A percentile compares a stretch with the other conserved stretches of the same genome.
Conservation (phyloP, 2,888 invertebrate species). For the Microctonus aethiopoides region DNA sequence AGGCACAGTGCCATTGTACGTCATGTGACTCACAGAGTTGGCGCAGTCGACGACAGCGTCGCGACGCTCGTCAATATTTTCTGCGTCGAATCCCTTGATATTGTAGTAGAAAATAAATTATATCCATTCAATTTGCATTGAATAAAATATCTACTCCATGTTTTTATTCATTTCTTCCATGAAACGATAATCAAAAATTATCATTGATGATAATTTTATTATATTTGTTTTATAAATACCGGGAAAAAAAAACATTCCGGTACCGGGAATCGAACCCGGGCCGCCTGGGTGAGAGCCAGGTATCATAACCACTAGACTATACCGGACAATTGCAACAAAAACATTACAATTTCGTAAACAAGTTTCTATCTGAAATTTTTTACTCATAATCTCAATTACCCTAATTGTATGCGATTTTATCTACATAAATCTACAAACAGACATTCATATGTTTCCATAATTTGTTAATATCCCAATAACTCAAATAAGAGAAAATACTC, state of each 20-base stretch:
- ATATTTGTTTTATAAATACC: not conserved
- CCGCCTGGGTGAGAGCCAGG: slow-evolving; percentile 64
- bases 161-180: too few relatives aligned
- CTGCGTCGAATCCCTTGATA: not conserved
- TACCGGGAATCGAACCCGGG: slow-evolving; percentile 75
- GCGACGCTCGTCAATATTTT: not conserved
- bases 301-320: not conserved
- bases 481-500: not conserved
- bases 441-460: not conserved
- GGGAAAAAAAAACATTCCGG: slow-evolving; percentile 65
- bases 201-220: too few relatives aligned
- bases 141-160: too few relatives aligned
- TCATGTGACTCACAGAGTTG: not conserved
- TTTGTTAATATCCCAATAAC: not conserved
- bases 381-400: too few relatives aligned
- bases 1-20: not conserved
- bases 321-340: slow-evolving; percentile 47
- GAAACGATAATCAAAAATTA: too few relatives aligned
- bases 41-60: not conserved
- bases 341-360: not conserved
- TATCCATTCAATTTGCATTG: not conserved
- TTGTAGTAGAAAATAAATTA: not conserved
- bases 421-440: not conserved
- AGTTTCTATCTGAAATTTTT: too few relatives aligned
- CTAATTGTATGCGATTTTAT: not conserved